Conservation (phyloP, 1,140 invertebrate genomes). For the Drosophila jambulina region DNA sequence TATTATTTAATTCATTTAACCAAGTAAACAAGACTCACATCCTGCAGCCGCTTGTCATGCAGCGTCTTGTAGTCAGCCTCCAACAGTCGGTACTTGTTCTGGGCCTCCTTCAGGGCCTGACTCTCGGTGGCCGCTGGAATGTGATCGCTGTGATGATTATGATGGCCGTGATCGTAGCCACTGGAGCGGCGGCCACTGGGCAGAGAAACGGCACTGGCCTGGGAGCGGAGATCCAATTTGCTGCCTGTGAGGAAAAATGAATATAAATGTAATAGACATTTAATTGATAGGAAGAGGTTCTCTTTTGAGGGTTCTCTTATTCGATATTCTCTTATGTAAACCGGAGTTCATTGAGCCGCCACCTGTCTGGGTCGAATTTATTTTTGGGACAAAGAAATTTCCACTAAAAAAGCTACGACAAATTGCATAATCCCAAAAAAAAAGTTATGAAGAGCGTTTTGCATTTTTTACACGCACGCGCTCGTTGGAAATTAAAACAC, state of each 20-base stretch:
- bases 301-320: background rate
- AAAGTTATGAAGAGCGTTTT: slow-evolving; percentile 34
- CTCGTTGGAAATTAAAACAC: slow-evolving; percentile 40
- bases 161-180: slow-evolving; percentile 48
- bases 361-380: background rate
- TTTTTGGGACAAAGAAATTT: slow-evolving; percentile 13
- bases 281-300: too few species aligned
- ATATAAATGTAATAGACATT: background rate
- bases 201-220: slow-evolving; percentile 21
- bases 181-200: slow-evolving; percentile 24
- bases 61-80: slow-evolving; percentile 89
- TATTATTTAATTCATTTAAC: background rate
- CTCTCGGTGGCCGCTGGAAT: slow-evolving; percentile 87
- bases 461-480: slow-evolving; percentile 39
- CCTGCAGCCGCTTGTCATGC: slow-evolving; percentile 91
- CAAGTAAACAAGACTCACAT: slow-evolving; percentile 86
- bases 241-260: slow-evolving; percentile 7
- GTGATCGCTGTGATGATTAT: slow-evolving; percentile 83
- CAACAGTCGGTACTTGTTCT: slow-evolving; percentile 87
- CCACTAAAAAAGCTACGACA: slow-evolving; percentile 1
- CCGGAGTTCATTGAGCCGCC: slow-evolving; percentile 25
- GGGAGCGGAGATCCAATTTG: slow-evolving; percentile 35
- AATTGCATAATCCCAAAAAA: slow-evolving; percentile 23
- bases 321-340: slow-evolving; percentile 2
- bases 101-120: slow-evolving; percentile 87